Evolutionary conservation across 1,140 invertebrate species (phyloP).

Genomic region (Dermatophagoides farinae): DNA sequence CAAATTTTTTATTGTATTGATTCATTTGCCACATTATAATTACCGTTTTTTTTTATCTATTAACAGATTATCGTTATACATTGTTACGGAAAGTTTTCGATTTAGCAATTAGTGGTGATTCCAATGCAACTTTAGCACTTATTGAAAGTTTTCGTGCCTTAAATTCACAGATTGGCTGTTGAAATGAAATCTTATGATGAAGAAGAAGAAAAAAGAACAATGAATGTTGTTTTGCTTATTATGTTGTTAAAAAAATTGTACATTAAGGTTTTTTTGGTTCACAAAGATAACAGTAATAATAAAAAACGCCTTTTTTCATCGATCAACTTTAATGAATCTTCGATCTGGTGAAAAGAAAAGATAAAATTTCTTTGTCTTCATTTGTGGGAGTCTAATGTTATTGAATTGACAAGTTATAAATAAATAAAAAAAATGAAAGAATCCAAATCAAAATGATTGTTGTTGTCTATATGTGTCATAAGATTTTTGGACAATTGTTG

Average conservation of each 20-base stretch:
- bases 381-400: too few species aligned
- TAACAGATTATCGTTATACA: constrained; percentile 50
- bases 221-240: too few species aligned
- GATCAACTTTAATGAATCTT: too few species aligned
- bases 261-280: too few species aligned
- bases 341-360: too few species aligned
- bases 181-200: not conserved
- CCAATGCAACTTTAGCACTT: constrained; percentile 53
- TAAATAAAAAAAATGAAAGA: not conserved
- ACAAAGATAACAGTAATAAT: too few species aligned
- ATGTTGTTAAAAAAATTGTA: too few species aligned
- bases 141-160: constrained; percentile 53
- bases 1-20: constrained; percentile 10
- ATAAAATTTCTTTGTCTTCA: too few species aligned
- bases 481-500: too few species aligned
- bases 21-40: constrained; percentile 15
- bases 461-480: not conserved
- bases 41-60: constrained; percentile 19
- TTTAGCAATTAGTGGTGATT: constrained; percentile 51
- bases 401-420: too few species aligned
- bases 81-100: constrained; percentile 59
- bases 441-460: not conserved
- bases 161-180: constrained; percentile 38
- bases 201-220: not conserved
- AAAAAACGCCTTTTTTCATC: too few species aligned